phyloP scores from a whole-genome alignment of 2,797 vertebrate genomes.

The Phalanger gymnotis region DNA sequence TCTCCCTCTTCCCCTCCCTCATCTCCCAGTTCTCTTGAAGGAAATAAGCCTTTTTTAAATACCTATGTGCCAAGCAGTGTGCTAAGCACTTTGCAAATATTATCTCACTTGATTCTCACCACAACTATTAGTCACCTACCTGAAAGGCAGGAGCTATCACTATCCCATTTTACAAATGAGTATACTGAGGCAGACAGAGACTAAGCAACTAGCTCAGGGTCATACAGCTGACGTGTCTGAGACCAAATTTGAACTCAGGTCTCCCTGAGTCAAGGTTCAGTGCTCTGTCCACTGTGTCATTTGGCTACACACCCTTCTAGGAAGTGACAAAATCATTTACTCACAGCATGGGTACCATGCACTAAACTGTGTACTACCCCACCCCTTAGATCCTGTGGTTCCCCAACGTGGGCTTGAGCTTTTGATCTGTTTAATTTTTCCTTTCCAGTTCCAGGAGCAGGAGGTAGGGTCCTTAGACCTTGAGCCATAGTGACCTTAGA shows the following conservation, averaged over 20 bases:
- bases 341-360: background rate
- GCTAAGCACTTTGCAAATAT: background rate
- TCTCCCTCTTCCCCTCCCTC: background rate
- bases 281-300: background rate
- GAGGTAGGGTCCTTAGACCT: background rate
- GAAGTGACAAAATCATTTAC: background rate
- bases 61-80: background rate
- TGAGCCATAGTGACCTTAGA: background rate
- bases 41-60: background rate
- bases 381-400: background rate
- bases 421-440: background rate
- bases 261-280: background rate
- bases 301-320: background rate
- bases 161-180: background rate
- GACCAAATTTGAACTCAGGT: background rate
- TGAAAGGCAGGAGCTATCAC: background rate
- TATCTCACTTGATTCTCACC: background rate
- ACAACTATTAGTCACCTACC: background rate
- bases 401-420: background rate
- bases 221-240: background rate
- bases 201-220: background rate
- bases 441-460: background rate
- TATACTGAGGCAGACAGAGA: background rate
- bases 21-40: background rate
- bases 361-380: background rate